A percentile compares a stretch with the other conserved stretches of the same genome.
Conservation (phyloP, 1,140 invertebrate genomes). For the Calliphora vicina region DNA sequence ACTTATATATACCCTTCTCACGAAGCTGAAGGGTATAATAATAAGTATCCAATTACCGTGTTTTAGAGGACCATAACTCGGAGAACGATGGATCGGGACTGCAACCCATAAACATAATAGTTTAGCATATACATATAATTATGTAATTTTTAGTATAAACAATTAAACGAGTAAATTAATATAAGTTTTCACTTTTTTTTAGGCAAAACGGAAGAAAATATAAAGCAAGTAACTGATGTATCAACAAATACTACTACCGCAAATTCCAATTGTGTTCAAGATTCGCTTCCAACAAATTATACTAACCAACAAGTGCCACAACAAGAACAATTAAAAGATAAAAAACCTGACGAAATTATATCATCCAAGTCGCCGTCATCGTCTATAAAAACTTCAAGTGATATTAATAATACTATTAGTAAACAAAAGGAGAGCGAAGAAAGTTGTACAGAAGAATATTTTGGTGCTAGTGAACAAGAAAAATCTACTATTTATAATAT, state of each 20-base stretch:
- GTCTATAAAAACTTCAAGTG: neutral
- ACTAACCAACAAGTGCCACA: neutral
- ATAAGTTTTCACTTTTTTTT: neutral
- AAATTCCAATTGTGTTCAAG: conserved; percentile 2
- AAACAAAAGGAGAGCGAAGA: neutral
- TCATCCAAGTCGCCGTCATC: neutral
- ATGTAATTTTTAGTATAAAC: too few relatives aligned
- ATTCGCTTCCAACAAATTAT: neutral
- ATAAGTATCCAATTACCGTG: too few relatives aligned
- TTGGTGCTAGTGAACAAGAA: neutral
- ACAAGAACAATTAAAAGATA: neutral
- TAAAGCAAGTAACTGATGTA: neutral
- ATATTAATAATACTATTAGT: neutral
- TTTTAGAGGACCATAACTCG: too few relatives aligned
- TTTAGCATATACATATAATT: too few relatives aligned
- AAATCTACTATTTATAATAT: neutral
- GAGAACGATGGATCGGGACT: too few relatives aligned
- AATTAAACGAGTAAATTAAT: too few relatives aligned
- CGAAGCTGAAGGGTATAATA: too few relatives aligned
- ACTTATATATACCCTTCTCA: too few relatives aligned
- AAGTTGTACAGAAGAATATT: neutral
- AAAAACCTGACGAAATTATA: neutral
- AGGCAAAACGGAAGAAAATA: conserved; percentile 19
- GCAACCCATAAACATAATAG: too few relatives aligned
- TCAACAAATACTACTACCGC: neutral